Percentiles rank a stretch among this genome's conserved stretches.
Evolutionary conservation across 2,888 invertebrate species (phyloP).

Genomic region (Zaprionus obscuricornis): DNA sequence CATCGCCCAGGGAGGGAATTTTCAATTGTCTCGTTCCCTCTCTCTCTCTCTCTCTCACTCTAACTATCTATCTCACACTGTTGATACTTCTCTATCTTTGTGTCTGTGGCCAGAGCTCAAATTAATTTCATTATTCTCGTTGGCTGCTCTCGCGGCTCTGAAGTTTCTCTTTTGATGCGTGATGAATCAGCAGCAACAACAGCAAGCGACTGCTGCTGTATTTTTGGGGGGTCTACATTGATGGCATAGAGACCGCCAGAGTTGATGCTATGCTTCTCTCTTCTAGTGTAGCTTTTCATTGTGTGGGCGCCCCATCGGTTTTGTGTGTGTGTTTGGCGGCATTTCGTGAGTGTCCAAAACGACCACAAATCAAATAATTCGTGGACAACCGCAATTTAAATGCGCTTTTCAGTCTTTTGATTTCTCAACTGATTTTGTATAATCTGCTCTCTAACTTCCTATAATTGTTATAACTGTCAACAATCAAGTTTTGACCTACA

Average conservation of each 20-base stretch:
- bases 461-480: too few relatives aligned
- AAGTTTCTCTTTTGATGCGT: conserved; percentile 64
- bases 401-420: conserved; percentile 38
- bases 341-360: conserved; percentile 25
- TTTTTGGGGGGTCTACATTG: neutral
- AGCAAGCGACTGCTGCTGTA: neutral
- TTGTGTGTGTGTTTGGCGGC: conserved; percentile 14
- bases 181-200: conserved; percentile 58
- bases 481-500: too few relatives aligned
- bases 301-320: conserved; percentile 22
- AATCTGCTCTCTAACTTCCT: too few relatives aligned
- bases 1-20: conserved; percentile 14
- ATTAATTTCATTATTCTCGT: conserved; percentile 72
- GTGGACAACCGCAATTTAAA: conserved; percentile 47
- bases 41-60: neutral
- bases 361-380: conserved; percentile 63
- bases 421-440: too few relatives aligned
- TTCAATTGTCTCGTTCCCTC: neutral
- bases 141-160: conserved; percentile 38
- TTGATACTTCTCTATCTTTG: conserved; percentile 1
- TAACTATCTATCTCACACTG: too few relatives aligned
- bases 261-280: too few relatives aligned
- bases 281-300: too few relatives aligned
- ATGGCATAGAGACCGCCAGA: neutral
- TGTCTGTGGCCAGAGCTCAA: conserved; percentile 52